Base-by-base conservation (phyloP, 37 sponge, comb jelly and placozoan genomes). In the Aplysina aerophoba region DNA sequence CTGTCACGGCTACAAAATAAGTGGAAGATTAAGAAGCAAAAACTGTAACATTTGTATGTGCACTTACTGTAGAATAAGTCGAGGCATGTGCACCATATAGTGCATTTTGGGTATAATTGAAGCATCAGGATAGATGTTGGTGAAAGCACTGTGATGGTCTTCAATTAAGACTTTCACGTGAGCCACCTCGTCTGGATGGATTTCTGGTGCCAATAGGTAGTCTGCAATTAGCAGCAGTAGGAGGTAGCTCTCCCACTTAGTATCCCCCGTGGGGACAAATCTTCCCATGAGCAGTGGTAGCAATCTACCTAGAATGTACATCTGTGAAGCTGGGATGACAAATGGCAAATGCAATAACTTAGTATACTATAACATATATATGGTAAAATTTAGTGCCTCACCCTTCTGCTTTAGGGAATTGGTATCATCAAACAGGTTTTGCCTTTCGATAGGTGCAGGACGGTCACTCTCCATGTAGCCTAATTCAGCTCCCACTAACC, bases 231-330 rank as follows among this genome's bases (percentile, higher is more conserved):
- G 35, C 19, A 89, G 67, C 22, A 85, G 61, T 22, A 34, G 12
- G 31, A 84, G 73, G 54, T 80, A 89, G 16, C 80, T 81, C 25
- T 81, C 36, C 89, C 89, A 89, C n/a, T 79, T 31, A 0, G 28
- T 30, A 68, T 89, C 73, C 38, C 65, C 85, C 55, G 75, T 72
- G 31, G 73, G 63, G 38, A 89, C 59, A 24, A 37, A 15, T 15
- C 79, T 66, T 20, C 89, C 89, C 53, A 84, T 79, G 58, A 89
- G 64, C 16, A 89, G 66, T 33, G 89, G 89, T 54, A 89, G 89
- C 13, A 72, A 54, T 72, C 89, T 37, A 25, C 59, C 89, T 58
- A 89, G 67, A 55, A 85, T 85, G 85, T 85, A 89, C 73, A 75
- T 80, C 65, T 84, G 81, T 63, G 85, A 17, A 59, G 85, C 89